These are phyloP conservation scores for Cataglyphis rosenhaueri DNA, from an alignment of 2,888 invertebrate species.

Conservation along the genomic window DNA sequence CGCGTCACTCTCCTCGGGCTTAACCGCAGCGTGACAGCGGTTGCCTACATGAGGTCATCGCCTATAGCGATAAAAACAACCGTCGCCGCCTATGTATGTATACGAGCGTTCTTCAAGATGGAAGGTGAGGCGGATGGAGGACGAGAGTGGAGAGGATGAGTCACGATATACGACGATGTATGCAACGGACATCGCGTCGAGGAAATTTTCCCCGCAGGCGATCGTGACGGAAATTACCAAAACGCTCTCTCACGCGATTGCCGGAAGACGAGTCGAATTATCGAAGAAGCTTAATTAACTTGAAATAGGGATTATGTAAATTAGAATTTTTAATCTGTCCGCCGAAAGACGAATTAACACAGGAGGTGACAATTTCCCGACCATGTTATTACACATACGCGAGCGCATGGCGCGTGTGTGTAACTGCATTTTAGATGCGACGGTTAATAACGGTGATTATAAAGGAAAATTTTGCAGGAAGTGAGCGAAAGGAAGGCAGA, in stretches of 20 bases:
- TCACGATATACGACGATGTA: conserved; percentile 13
- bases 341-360: background rate
- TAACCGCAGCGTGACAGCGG: conserved; percentile 45
- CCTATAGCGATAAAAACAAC: conserved; percentile 42
- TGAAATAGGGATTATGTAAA: background rate
- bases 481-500: background rate
- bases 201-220: conserved; percentile 14
- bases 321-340: background rate
- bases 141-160: conserved; percentile 11
- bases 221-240: conserved; percentile 34
- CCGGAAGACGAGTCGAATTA: background rate
- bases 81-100: conserved; percentile 16
- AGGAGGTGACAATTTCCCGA: conserved; percentile 4
- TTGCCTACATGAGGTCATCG: conserved; percentile 64
- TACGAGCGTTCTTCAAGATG: background rate
- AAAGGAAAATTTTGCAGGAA: background rate
- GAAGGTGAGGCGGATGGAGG: conserved; percentile 22
- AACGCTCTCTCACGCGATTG: background rate
- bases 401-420: background rate
- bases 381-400: conserved; percentile 2
- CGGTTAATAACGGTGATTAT: conserved; percentile 23
- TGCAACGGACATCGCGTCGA: background rate
- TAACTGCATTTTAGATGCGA: conserved; percentile 12
- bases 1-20: conserved; percentile 56
- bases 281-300: background rate